Base-by-base conservation (phyloP, 2,113 vertebrate species). In the Triplophysa tibetana region DNA sequence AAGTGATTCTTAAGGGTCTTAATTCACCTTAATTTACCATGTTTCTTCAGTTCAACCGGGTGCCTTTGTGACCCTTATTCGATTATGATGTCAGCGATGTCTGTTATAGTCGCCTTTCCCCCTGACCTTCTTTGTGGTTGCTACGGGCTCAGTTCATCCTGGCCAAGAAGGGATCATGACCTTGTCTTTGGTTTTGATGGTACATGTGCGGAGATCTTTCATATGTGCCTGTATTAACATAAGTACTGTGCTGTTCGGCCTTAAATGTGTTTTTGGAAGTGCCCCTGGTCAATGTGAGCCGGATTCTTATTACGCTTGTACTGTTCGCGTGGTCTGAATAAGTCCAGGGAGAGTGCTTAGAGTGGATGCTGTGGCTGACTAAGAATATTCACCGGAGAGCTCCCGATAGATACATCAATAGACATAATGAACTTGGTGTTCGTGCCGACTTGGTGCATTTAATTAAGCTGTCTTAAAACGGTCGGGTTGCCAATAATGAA, bases 391-490 rank as follows among this genome's bases (percentile, higher is more conserved):
- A 70, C 65, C 8, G 6, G 23, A 63, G 65, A 83, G 16, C 75
- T 41, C 43, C 19, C 26, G 62, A 54, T 48, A 77, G 61, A 80
- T 61, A 73, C 74, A 78, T 78, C 54, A 77, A 80, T 73, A 78
- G 63, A 72, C 75, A 73, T 77, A 78, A 78, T 62, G 68, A 84
- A 63, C 68, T 73, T 73, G 50, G 70, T 68, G 43, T 84, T 58
- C 61, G 19, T 74, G 70, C 29, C 60, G 78, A 81, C 63, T 21
- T 61, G 75, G 62, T 24, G 24, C 24, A 60, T 54, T 77, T 81
- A 77, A 78, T 78, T 77, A 84, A 78, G 76, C 62, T 73, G 78
- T 72, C 74, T 74, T 60, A 56, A 77, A 70, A 67, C 58, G 68
- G 67, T 26, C 75, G 16, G 16, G 24, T 67, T 58, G 69, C 66